Evolutionary conservation across 2,888 invertebrate species (phyloP), one percentile per base, ranked within the genome.

Genomic region (Campoletis raptor): DNA sequence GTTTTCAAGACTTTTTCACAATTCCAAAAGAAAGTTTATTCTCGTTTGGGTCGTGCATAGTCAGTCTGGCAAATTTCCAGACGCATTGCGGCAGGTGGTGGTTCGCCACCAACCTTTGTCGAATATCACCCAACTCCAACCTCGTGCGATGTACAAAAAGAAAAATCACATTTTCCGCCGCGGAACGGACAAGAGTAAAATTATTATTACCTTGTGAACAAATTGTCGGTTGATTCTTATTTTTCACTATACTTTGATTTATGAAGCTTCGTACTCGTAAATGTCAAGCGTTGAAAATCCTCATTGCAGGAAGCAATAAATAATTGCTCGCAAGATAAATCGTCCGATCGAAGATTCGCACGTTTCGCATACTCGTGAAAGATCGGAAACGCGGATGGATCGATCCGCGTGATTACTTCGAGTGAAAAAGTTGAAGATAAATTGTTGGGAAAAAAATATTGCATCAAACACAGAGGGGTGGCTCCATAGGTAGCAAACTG

Each of bases 11-110:
- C n/a, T 48, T 48, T n/a, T 7, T n/a, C 48, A 18, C 7, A 1
- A 7, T 7, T 18, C n/a, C 48, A 1, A n/a, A 48, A 18, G 18
- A n/a, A 48, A n/a, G 7, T 48, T 2, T 45, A 45, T 45, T 45
- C 30, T 30, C 30, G 3, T 15, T 15, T 9, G 15, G 12, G 12
- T 83, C 81, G 24, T 30, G 30, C 30, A 30, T 30, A 30, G 12
- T 12, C 84, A 89, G 86, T 88, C 90, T 93, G 93, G 93, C 93
- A 91, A 81, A 88, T 81, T 89, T 92, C 93, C 93, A 93, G 91
- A 90, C 92, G 93, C 93, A 93, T 90, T 93, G 93, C 93, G 92
- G 91, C 91, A 90, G 90, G 89, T 90, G 88, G 24, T 57, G 30
- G 30, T n/a, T 15, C 85, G 85, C 78, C 82, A 57, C 78, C 78